Conservation (phyloP, 1,140 invertebrate genomes). For the Lysiphlebus fabarum region DNA sequence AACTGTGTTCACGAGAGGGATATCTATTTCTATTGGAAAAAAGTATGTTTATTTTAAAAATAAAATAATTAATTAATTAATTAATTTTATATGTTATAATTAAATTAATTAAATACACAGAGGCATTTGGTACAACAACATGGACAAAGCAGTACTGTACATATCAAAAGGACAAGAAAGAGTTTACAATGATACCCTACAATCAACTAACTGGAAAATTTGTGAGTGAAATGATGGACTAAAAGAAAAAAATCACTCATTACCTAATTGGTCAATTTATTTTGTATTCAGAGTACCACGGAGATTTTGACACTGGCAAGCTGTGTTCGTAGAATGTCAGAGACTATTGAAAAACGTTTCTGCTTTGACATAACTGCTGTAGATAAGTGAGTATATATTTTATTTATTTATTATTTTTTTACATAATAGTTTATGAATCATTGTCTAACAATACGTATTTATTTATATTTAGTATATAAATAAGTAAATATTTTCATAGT, state of each 20-base stretch:
- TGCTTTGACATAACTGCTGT: slow-evolving; percentile 88
- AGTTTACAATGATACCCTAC: slow-evolving; percentile 90
- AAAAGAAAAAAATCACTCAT: slow-evolving; percentile 12
- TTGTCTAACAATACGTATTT: slow-evolving; percentile 10
- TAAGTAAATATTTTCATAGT: no score
- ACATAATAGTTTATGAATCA: slow-evolving; percentile 2
- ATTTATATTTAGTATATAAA: no score
- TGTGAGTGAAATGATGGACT: slow-evolving; percentile 58
- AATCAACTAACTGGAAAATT: slow-evolving; percentile 91
- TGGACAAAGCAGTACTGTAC: slow-evolving; percentile 97
- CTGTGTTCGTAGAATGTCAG: slow-evolving; percentile 78
- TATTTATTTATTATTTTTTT: not conserved
- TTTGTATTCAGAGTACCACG: slow-evolving; percentile 53
- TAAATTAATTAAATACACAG: no score
- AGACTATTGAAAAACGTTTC: slow-evolving; percentile 90
- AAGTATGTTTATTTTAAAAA: no score
- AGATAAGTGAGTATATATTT: slow-evolving; percentile 57
- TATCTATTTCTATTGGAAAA: slow-evolving; percentile 96
- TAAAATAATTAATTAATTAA: no score
- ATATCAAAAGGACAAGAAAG: slow-evolving; percentile 86
- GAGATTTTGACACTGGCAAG: slow-evolving; percentile 72
- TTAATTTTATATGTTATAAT: no score
- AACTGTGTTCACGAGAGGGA: slow-evolving; percentile 71
- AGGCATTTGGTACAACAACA: slow-evolving; percentile 84
- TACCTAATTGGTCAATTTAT: slow-evolving; percentile 15